Base-by-base conservation (phyloP, 2,113 vertebrate genomes). In the Halichoeres trimaculatus region DNA sequence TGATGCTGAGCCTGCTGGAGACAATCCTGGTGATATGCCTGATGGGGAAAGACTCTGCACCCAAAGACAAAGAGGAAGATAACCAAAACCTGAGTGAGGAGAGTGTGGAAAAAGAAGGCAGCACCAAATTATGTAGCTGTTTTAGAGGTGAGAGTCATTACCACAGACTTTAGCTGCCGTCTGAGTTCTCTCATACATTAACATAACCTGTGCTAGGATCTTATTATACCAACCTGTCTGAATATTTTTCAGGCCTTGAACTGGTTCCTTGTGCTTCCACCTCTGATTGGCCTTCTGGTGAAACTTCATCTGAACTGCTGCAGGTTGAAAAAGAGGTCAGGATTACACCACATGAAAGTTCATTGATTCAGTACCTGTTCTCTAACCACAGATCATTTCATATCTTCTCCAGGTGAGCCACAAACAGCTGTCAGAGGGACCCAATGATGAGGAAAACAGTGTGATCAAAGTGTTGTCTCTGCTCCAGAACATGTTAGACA, bases 1-100 rank as follows among this genome's bases (percentile, higher is more conserved):
- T 95, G 94, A 70, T 94, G 83, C 78, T 93, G 60, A 94, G 93
- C 38, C 90, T 92, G 16, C 40, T 95, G 17, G 94, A 95, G 80
- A 92, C 91, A 2, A 88, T 93, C 26, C 8, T 95, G 35, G 68
- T 94, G n/a, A 38, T 90, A 81, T 38, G 94, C 70, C 85, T 94
- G 74, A 73, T 86, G 5, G 70, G 50, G 5, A 90, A 70, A 59
- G 91, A 91, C 69, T 50, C 30, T 5, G 52, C 10, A 19, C 38
- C 34, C 3, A 35, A 22, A 20, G 56, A 80, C 4, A 38, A 17
- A 0, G 20, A 72, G 17, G 4, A 7, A 12, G 23, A 70, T 2
- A 1, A 56, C 2, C 40, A 22, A 48, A 62, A 66, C 8, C 17
- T 58, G 60, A 52, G 7, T n/a, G 22, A 47, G 8, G 24, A 56